A percentile compares a stretch with the other conserved stretches of the same genome.
These are phyloP conservation scores for Tympanuchus pallidicinctus DNA, from an alignment of 2,113 vertebrate genomes.

Conservation along the genomic window DNA sequence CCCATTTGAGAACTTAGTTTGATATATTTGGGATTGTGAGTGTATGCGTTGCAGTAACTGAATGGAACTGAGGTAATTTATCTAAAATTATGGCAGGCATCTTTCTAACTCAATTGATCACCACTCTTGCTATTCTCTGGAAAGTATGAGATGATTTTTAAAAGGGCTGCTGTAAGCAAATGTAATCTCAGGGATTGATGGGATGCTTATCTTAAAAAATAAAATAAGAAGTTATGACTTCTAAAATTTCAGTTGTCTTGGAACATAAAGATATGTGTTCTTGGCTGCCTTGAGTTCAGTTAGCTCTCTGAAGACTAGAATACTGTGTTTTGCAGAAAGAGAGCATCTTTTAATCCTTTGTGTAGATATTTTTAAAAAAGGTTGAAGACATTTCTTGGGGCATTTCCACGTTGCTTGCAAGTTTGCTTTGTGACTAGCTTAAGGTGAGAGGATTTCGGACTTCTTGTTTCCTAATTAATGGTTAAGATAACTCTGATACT, in stretches of 20 bases:
- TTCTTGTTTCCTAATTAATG: not conserved
- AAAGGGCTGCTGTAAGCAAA: not conserved
- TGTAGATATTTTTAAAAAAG: not conserved
- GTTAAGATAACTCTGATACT: not conserved
- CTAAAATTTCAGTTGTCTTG: not conserved
- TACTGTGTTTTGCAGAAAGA: not conserved
- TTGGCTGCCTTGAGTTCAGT: not conserved
- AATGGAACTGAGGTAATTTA: not conserved
- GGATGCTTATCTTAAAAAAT: not conserved
- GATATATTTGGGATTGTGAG: not conserved
- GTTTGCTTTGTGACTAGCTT: not conserved
- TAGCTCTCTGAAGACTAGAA: not conserved
- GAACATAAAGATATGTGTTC: not conserved
- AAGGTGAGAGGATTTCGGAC: not conserved
- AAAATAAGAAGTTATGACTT: not conserved
- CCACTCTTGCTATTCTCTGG: not conserved
- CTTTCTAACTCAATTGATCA: not conserved
- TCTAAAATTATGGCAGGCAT: not conserved
- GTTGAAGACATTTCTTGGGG: not conserved
- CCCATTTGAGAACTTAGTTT: not conserved
- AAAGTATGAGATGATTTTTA: not conserved
- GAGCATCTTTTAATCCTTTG: not conserved
- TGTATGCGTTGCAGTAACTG: not conserved
- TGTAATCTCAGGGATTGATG: not conserved
- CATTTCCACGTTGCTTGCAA: not conserved